Percentiles rank a stretch among this genome's conserved stretches.
Conservation (phyloP, 2,797 vertebrate genomes). For the Eurystomus glaucurus region DNA sequence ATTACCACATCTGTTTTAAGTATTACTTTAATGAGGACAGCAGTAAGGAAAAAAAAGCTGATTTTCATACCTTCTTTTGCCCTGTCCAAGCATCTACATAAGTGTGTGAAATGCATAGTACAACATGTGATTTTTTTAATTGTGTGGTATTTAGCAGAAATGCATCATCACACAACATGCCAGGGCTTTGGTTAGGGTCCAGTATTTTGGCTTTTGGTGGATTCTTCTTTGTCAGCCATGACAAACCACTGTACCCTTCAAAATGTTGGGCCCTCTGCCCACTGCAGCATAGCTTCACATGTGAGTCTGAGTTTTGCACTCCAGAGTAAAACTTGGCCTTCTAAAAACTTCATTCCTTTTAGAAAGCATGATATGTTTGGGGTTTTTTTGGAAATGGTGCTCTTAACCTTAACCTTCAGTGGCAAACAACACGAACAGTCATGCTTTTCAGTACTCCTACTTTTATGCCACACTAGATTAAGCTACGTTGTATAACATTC, state of each 20-base stretch:
- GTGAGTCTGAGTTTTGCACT: rapidly evolving
- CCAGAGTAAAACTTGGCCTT: not conserved
- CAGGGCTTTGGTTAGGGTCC: not conserved
- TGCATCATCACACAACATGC: not conserved
- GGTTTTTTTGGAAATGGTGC: not conserved
- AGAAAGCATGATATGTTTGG: not conserved
- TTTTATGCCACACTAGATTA: not conserved
- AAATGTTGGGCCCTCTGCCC: not conserved
- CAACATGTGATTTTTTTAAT: not conserved
- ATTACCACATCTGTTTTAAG: not conserved
- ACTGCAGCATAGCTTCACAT: not conserved
- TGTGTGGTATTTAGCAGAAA: not conserved
- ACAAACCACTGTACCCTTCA: not conserved
- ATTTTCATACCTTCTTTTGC: not conserved
- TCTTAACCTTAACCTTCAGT: not conserved
- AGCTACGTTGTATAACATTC: not conserved
- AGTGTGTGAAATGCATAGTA: not conserved
- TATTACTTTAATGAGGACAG: not conserved
- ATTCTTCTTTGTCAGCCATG: not conserved
- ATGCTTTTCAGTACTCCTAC: not conserved
- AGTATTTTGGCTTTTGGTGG: not conserved
- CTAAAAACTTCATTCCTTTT: not conserved
- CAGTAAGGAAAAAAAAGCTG: not conserved
- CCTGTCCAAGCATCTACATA: not conserved
- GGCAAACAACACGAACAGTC: not conserved